Base-by-base conservation (phyloP, 2,888 invertebrate species). In the Alloplasta piceator region DNA sequence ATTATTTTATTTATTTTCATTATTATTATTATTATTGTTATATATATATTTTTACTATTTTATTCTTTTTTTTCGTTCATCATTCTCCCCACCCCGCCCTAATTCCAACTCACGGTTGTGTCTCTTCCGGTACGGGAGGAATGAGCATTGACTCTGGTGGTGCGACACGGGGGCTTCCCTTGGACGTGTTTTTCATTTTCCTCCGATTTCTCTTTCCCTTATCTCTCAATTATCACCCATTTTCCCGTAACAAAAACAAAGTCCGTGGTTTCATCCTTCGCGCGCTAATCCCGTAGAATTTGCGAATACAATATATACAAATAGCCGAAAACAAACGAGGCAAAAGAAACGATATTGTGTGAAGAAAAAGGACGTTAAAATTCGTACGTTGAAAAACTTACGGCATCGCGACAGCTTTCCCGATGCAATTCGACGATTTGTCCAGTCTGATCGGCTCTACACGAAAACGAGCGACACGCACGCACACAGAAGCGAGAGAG, bases 131-230 rank as follows among this genome's bases (percentile, higher is more conserved):
- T 78, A 50, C 16, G 52, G 50, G 77, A 43, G 66, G 78, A 78
- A 78, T 78, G 77, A 70, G 55, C 70, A 70, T 78, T 74, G 70
- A 78, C 81, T 81, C 78, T 77, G 60, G 66, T 61, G 78, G 78
- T 74, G 74, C 74, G 70, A 66, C 67, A 60, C 64, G 46, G 52
- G 41, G 74, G 39, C 55, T 66, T 16, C 48, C 38, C 41, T 72
- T 36, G 58, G 26, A 26, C 66, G 55, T 48, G 66, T 66, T 73
- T 46, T 48, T 26, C n/a, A n/a, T 56, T 9, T 4, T 41, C 7
- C 67, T 48, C n/a, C 46, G 5, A 43, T n/a, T 12, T 14, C 39
- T 50, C 1, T 66, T 9, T 52, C 61, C 43, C 48, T 52, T 10
- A 5, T n/a, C 12, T 61, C 41, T 41, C 50, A 26, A 52, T 16